Evolutionary conservation across 1,140 invertebrate species (phyloP).

Genomic region (Drosophila burlai): DNA sequence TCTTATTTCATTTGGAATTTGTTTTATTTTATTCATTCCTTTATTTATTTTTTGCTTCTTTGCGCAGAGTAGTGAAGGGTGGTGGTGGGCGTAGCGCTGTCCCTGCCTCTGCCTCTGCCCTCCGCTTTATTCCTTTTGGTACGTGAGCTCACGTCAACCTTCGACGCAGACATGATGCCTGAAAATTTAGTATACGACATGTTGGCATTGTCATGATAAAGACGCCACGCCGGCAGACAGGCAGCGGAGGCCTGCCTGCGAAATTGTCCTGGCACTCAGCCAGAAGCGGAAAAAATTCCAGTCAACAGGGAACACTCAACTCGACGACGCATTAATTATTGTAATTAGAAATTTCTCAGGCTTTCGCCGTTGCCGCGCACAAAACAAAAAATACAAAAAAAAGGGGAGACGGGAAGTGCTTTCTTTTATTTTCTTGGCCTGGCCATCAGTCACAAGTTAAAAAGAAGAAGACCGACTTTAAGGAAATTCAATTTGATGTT

Average conservation of each 20-base stretch:
- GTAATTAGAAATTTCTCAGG: slow-evolving; percentile 74
- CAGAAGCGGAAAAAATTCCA: slow-evolving; percentile 29
- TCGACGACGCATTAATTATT: slow-evolving; percentile 71
- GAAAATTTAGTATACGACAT: slow-evolving; percentile 60
- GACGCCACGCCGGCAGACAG: slow-evolving; percentile 20
- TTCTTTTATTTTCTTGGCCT: slow-evolving; percentile 48
- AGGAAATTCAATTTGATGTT: slow-evolving; percentile 62
- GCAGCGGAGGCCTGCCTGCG: slow-evolving; percentile 11
- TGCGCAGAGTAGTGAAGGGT: background rate
- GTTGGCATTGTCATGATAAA: slow-evolving; percentile 61
- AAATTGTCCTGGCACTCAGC: slow-evolving; percentile 48
- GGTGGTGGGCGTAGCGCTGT: slow-evolving; percentile 17
- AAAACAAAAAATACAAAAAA: slow-evolving; percentile 4
- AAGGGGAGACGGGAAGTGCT: slow-evolving; percentile 10
- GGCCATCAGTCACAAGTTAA: slow-evolving; percentile 40
- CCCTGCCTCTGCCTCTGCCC: background rate
- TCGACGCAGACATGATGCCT: slow-evolving; percentile 58
- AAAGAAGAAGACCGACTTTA: slow-evolving; percentile 19
- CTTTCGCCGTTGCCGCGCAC: slow-evolving; percentile 17
- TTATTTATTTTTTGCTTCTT: background rate
- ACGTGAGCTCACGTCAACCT: slow-evolving; percentile 56
- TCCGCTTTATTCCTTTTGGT: slow-evolving; percentile 9
- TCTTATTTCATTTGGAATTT: slow-evolving; percentile 47
- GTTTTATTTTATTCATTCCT: slow-evolving; percentile 31
- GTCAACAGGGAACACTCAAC: slow-evolving; percentile 43